phyloP scores from a whole-genome alignment of 1,140 invertebrate species.

The Scaptomyza montana region DNA sequence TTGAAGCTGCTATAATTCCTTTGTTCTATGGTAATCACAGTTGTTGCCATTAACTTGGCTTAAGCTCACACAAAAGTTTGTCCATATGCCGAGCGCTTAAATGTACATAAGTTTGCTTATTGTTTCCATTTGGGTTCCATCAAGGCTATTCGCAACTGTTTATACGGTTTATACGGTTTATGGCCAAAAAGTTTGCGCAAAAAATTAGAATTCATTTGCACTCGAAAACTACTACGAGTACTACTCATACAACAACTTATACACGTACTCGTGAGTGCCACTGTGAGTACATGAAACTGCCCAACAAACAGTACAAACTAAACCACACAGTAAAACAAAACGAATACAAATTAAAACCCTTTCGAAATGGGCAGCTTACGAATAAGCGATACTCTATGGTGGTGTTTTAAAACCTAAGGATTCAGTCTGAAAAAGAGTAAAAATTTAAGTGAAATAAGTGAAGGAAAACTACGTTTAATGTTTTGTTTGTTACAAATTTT shows the following conservation, averaged over 20 bases:
- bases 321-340: constrained; percentile 20
- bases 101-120: constrained; percentile 10
- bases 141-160: constrained; percentile 26
- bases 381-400: background rate
- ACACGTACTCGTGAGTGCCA: constrained; percentile 8
- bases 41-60: constrained; percentile 9
- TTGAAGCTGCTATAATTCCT: background rate
- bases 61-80: constrained; percentile 2
- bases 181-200: constrained; percentile 63
- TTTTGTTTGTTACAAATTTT: no score
- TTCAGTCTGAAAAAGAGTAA: no score
- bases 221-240: constrained; percentile 37
- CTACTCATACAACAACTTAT: constrained; percentile 28
- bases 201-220: constrained; percentile 79
- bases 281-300: constrained; percentile 50
- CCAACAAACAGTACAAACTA: constrained; percentile 41
- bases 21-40: background rate
- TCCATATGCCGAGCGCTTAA: background rate
- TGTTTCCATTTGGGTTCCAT: constrained; percentile 1
- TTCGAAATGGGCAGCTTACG: background rate
- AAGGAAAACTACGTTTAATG: no score
- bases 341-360: background rate
- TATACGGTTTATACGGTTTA: background rate
- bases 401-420: no score
- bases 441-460: no score